Evolutionary conservation across 1,140 invertebrate genomes (phyloP), one percentile per base, ranked within the genome.

Genomic region (Drosophila bifasciata): DNA sequence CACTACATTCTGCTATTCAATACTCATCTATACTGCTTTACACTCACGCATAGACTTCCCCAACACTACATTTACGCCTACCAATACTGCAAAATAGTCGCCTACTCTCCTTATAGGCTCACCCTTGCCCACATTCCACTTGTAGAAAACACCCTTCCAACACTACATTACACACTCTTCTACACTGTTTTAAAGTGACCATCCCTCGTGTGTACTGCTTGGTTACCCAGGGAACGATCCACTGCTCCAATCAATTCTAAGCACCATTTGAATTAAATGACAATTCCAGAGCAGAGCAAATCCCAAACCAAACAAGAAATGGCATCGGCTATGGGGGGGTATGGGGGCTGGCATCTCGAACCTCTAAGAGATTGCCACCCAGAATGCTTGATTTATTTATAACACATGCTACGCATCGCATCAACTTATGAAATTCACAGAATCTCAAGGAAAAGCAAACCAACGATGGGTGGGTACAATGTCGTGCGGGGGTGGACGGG

Each of bases 311-410:
- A 53, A 63, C 28, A 41, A 46, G 8, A 61, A 44, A 43, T 44
- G 50, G 66, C 21, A 45, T 28, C 7, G 25, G 25, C 7, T 2
- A 60, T 60, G 32, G 32, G 4, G 11, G 1, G 1, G 23, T 5
- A 25, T 0, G 5, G 23, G 23, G 23, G 23, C 1, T 36, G 32
- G 32, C 32, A 36, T 11, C 32, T 11, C 32, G 32, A 36, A 13
- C 11, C 60, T 66, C 60, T 73, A 57, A 74, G 72, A 78, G 77
- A 85, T 85, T 85, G 81, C 81, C 72, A 25, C 57, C 68, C 64
- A 55, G 77, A 61, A 75, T 70, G 74, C 69, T 71, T 86, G 83
- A 86, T 86, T 86, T 86, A 86, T 86, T 86, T 86, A 86, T 86
- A 88, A 86, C 81, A 88, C 83, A 86, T 81, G 81, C 81, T 80